phyloP scores from a whole-genome alignment of 2,888 invertebrate species.

The Hirtodrosophila histrioides region DNA sequence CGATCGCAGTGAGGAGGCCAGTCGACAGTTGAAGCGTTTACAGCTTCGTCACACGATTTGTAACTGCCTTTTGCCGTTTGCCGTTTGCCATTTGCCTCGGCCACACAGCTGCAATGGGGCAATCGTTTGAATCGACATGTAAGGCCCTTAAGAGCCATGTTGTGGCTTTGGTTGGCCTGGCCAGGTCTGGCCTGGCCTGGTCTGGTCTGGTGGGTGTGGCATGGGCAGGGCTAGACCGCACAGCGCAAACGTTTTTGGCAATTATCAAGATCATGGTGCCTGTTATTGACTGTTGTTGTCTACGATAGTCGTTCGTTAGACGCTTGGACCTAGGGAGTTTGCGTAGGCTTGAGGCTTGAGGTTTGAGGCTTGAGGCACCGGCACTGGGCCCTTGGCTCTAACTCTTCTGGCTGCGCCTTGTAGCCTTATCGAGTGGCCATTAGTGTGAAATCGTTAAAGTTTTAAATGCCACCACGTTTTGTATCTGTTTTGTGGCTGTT shows the following conservation, averaged over 20 bases:
- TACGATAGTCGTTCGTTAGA: constrained; percentile 71
- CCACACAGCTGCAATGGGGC: constrained; percentile 45
- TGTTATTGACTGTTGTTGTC: constrained; percentile 60
- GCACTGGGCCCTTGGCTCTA: constrained; percentile 32
- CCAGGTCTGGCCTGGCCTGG: constrained; percentile 9
- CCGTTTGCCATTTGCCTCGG: constrained; percentile 47
- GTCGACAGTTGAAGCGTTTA: constrained; percentile 42
- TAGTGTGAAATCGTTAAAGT: constrained; percentile 76
- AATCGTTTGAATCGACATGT: constrained; percentile 75
- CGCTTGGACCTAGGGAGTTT: constrained; percentile 43
- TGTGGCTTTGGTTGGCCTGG: constrained; percentile 23
- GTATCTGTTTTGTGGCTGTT: constrained; percentile 38
- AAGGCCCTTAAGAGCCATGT: constrained; percentile 79
- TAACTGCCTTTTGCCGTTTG: constrained; percentile 48
- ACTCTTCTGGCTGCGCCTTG: neutral
- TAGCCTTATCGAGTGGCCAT: constrained; percentile 70
- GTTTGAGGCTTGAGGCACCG: constrained; percentile 11
- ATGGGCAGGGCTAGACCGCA: constrained; percentile 44
- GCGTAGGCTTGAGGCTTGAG: constrained; percentile 50
- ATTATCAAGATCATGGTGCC: constrained; percentile 74
- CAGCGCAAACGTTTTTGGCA: constrained; percentile 71
- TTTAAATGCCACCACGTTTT: constrained; percentile 77
- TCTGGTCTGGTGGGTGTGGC: constrained; percentile 57
- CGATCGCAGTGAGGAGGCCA: constrained; percentile 1
- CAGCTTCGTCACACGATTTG: constrained; percentile 65